Percentiles rank a stretch among this genome's conserved stretches.
Conservation (phyloP, 2,888 invertebrate genomes). For the Coronaproctus castanopsis region DNA sequence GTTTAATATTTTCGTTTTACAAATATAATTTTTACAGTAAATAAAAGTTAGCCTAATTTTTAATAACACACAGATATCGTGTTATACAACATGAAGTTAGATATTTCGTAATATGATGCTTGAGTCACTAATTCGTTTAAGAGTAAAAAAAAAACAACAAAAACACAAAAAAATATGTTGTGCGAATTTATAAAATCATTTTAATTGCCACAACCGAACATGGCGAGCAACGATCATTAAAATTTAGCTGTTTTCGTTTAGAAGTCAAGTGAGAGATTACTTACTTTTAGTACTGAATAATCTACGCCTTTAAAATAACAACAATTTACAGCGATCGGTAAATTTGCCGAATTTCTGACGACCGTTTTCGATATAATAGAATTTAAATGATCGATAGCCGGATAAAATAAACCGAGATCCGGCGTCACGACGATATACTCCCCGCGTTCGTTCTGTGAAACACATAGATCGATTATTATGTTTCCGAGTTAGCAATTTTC, state of each 20-base stretch:
- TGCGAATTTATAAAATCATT: background rate
- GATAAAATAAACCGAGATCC: slow-evolving; percentile 45
- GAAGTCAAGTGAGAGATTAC: too few species aligned
- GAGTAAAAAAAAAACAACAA: background rate
- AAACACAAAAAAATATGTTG: background rate
- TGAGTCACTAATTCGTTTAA: too few species aligned
- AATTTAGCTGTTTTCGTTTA: too few species aligned
- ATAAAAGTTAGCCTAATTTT: too few species aligned
- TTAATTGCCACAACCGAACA: background rate
- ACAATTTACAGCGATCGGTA: slow-evolving; percentile 43
- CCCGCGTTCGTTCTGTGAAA: slow-evolving; percentile 25
- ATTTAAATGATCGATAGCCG: slow-evolving; percentile 43
- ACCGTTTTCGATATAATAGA: slow-evolving; percentile 28
- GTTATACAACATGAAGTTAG: too few species aligned
- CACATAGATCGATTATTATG: background rate
- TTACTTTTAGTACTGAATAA: slow-evolving; percentile 39
- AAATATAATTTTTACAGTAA: too few species aligned
- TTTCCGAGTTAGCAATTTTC: background rate
- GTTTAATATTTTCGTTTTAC: too few species aligned
- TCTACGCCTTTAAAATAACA: slow-evolving; percentile 41
- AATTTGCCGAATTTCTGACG: slow-evolving; percentile 21
- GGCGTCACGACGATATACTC: slow-evolving; percentile 40
- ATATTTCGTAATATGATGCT: too few species aligned
- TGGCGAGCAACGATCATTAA: background rate
- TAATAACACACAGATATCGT: too few species aligned